Evolutionary conservation across 1,140 invertebrate species (phyloP).

Genomic region (Globodera ellingtonae): DNA sequence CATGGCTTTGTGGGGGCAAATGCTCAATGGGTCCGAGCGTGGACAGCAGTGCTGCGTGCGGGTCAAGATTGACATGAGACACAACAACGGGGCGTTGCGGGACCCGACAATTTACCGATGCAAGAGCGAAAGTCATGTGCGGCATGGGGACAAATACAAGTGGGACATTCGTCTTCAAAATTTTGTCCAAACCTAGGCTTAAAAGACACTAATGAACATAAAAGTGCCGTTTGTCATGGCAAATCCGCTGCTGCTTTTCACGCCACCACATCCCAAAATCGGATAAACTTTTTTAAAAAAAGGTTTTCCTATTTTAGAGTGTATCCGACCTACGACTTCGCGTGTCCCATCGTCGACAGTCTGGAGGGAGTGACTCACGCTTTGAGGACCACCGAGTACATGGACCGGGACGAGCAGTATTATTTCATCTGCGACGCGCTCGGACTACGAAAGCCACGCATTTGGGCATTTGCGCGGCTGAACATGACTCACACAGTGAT

Average conservation of each 20-base stretch:
- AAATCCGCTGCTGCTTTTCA: no score
- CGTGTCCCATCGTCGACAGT: conserved; percentile 96
- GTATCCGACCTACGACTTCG: conserved; percentile 99
- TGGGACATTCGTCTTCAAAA: conserved; percentile 67
- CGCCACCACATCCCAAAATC: no score
- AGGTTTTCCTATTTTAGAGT: conserved; percentile 72
- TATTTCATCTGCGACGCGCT: conserved; percentile 83
- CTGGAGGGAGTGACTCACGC: conserved; percentile 96
- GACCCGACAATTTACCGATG: conserved; percentile 99
- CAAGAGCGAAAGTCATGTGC: conserved; percentile 88
- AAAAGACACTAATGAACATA: conserved; percentile 10
- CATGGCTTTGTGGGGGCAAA: conserved; percentile 87
- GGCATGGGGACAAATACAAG: conserved; percentile 94
- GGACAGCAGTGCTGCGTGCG: conserved; percentile 88
- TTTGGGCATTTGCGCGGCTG: conserved; percentile 91
- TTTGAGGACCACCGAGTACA: conserved; percentile 95
- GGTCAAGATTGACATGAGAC: conserved; percentile 96
- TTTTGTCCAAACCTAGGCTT: background rate
- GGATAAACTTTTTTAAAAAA: no score
- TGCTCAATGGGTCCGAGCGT: conserved; percentile 80
- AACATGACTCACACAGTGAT: conserved; percentile 89
- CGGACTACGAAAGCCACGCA: conserved; percentile 82
- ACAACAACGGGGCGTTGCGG: conserved; percentile 90
- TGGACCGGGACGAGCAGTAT: conserved; percentile 95
- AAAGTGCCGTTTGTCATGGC: no score